Evolutionary conservation across 2,888 invertebrate genomes (phyloP), one percentile per base, ranked within the genome.

Genomic region (Caenorhabditis sp.): DNA sequence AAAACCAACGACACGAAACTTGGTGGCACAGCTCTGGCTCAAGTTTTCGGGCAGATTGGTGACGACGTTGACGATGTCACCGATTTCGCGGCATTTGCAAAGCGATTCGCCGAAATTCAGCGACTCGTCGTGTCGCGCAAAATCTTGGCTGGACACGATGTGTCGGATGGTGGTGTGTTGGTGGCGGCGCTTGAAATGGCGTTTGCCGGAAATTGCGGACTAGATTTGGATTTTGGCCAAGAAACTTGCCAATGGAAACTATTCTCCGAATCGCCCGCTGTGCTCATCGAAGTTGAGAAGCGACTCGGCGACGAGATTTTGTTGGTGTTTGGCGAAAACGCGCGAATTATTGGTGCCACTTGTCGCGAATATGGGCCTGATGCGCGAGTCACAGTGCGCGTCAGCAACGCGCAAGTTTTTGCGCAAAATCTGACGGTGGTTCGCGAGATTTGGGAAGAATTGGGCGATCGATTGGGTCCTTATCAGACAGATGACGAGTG

Each of bases 81-180:
- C 77, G 89, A 92, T 63, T 91, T 93, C 0, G 88, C 90, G 23
- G 87, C 91, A 36, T 90, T 99, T 17, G 91, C 91, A 66, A 90
- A 91, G 61, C 92, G 94, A 0, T 99, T 99, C 88, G 91, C 91
- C 69, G 91, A 92, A 3, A 95, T 94, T 0, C 97, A 99, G 89
- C 90, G 91, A 76, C 90, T 96, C n/a, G 71, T 86, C 14, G 65
- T 66, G 21, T 53, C 62, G 3, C 66, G 65, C 10, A 58, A 59
- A 1, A 60, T 84, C 50, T 69, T 83, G 5, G 65, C 85, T 5
- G 96, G 97, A 0, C 97, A 99, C 88, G 97, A 99, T 88, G 91
- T 97, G 5, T 97, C 96, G 88, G 97, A 97, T 89, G 97, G 99
- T 24, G 97, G 99, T 36, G 90, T 97, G 37, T 90, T 97, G 53